A percentile compares a stretch with the other conserved stretches of the same genome.
Evolutionary conservation across 2,888 invertebrate genomes (phyloP).

Genomic region (Bellardia pandia): DNA sequence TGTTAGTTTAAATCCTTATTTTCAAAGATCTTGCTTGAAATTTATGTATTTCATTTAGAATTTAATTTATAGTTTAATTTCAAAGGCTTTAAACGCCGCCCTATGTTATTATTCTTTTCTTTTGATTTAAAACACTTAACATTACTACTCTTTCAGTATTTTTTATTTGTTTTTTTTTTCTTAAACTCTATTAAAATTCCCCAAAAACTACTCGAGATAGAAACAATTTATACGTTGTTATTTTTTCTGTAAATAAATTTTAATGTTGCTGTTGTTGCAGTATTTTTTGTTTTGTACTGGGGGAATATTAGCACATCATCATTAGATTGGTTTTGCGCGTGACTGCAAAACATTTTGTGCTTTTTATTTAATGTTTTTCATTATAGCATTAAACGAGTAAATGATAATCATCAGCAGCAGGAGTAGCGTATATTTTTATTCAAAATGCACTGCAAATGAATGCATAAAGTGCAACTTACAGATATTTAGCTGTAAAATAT

Average conservation of each 20-base stretch:
- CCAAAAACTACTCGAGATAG: slow-evolving; percentile 2
- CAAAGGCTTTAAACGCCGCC: too few relatives aligned
- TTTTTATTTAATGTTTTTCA: slow-evolving; percentile 16
- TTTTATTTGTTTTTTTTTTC: background rate
- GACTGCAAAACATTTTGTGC: slow-evolving; percentile 55
- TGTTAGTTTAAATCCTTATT: too few relatives aligned
- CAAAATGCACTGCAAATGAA: background rate
- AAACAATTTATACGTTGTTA: slow-evolving; percentile 12
- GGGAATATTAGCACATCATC: slow-evolving; percentile 63
- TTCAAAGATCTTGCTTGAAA: too few relatives aligned
- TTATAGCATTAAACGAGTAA: slow-evolving; percentile 5
- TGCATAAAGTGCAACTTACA: slow-evolving; percentile 1
- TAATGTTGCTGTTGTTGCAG: slow-evolving; percentile 26
- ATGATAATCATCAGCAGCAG: slow-evolving; percentile 33
- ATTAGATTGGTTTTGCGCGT: slow-evolving; percentile 70
- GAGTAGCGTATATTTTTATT: background rate
- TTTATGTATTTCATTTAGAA: too few relatives aligned
- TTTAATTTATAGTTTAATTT: too few relatives aligned
- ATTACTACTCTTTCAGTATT: background rate
- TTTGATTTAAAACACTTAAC: background rate
- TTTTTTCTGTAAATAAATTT: slow-evolving; percentile 23
- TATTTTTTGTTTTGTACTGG: background rate
- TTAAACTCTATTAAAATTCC: background rate
- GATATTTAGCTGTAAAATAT: slow-evolving; percentile 1
- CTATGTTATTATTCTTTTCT: background rate